Base-by-base conservation (phyloP, 30 jellyfish, hydroid and myxozoan species). In the Chironex yamaguchii region DNA sequence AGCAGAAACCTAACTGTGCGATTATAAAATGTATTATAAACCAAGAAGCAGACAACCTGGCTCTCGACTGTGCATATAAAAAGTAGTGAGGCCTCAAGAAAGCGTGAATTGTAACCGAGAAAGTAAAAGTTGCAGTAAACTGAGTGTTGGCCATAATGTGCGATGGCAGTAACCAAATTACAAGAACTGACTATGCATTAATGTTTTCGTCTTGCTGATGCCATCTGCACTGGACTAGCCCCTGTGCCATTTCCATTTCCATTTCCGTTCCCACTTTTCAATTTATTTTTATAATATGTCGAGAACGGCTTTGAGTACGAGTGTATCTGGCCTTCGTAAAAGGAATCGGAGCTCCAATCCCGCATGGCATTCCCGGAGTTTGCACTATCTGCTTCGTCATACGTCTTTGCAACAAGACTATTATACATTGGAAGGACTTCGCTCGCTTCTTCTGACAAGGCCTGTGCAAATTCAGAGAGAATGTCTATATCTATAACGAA, bases 341-440 rank as follows among this genome's bases (percentile, higher is more conserved):
- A 94, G 24, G 99, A 94, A 84, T 94, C 97, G 4, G 92, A 88
- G 62, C 96, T 82, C 99, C 99, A 94, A 32, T 94, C 99, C 49
- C 84, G 76, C 89, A 78, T 68, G 20, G 87, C 42, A 36, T 95
- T 89, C 4, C 92, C 92, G 23, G 85, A 80, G 23, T 81, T 35
- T 22, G 48, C 69, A 62, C 92, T 75, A 64, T 84, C 94, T 0
- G 95, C 95, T 62, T 94, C 99, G 13, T 85, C 96, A 67, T 89
- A 94, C 20, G 92, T 86, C 85, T 94, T 94, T 27, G 99, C 99
- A 36, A 94, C 99, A 49, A 85, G 77, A 68, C 97, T 88, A 84
- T 94, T 94, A 94, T 94, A 94, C 90, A 88, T 51, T 50, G 99
- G 99, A 25, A 94, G 62, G 50, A 94, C 99, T 52, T 94, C 99